Evolutionary conservation across 1,140 invertebrate species (phyloP).

Genomic region (Camponotus vicinus): DNA sequence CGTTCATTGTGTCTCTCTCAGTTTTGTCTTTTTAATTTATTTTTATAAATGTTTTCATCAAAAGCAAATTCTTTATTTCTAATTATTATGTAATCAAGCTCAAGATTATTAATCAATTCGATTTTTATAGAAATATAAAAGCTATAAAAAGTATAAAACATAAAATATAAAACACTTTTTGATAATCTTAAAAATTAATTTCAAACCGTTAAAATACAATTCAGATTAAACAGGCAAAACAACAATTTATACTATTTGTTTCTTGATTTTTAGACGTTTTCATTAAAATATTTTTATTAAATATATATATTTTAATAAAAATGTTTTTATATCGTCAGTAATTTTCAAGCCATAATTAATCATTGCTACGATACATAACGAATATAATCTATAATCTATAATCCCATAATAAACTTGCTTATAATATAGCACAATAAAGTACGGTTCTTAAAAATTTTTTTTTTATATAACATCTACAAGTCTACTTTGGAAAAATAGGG

Average conservation of each 20-base stretch:
- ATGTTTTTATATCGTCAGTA: neutral
- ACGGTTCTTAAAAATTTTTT: neutral
- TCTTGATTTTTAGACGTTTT: neutral
- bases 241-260: neutral
- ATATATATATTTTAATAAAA: too few relatives aligned
- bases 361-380: neutral
- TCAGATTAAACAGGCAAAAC: neutral
- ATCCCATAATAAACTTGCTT: neutral
- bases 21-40: neutral
- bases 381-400: neutral
- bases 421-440: neutral
- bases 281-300: neutral
- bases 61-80: conserved; percentile 8
- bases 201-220: neutral
- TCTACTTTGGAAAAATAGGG: neutral
- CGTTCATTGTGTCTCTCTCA: neutral
- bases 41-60: neutral
- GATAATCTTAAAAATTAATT: neutral
- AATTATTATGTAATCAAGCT: neutral
- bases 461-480: neutral
- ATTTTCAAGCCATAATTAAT: neutral
- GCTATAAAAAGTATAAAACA: too few relatives aligned
- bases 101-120: neutral
- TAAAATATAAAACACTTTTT: neutral
- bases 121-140: neutral